phyloP scores from a whole-genome alignment of 2,888 invertebrate species.

The Nezara viridula region DNA sequence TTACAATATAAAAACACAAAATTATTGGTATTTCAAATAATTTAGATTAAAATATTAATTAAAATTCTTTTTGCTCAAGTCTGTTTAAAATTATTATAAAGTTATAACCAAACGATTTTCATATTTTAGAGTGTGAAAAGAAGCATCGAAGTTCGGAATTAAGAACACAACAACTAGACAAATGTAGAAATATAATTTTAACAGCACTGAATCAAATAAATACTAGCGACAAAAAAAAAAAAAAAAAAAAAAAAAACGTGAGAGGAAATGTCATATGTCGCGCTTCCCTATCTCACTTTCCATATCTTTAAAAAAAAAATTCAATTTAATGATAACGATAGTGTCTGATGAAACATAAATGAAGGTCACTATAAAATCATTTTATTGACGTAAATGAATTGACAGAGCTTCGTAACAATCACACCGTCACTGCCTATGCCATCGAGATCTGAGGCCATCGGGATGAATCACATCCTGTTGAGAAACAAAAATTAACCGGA shows the following conservation, averaged over 20 bases:
- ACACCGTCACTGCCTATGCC: not conserved
- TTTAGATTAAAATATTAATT: too few relatives aligned
- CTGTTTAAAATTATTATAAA: too few relatives aligned
- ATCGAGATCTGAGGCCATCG: not conserved
- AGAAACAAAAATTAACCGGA: not conserved
- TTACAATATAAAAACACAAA: too few relatives aligned
- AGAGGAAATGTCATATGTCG: too few relatives aligned
- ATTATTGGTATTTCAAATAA: too few relatives aligned
- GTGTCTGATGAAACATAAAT: not conserved
- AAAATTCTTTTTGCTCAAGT: too few relatives aligned
- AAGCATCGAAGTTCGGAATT: too few relatives aligned
- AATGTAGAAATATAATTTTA: too few relatives aligned
- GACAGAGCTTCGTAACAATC: not conserved
- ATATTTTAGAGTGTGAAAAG: too few relatives aligned
- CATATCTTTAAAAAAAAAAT: too few relatives aligned
- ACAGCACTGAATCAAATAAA: not conserved
- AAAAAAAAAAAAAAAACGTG: not conserved
- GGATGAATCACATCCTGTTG: not conserved
- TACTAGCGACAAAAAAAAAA: not conserved
- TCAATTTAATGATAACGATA: not conserved
- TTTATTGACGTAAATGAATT: not conserved
- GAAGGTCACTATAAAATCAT: not conserved
- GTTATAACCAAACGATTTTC: too few relatives aligned
- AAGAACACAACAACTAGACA: too few relatives aligned
- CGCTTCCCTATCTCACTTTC: not conserved